Evolutionary conservation across 2,113 vertebrate species (phyloP).

Genomic region (Eublepharis macularius): DNA sequence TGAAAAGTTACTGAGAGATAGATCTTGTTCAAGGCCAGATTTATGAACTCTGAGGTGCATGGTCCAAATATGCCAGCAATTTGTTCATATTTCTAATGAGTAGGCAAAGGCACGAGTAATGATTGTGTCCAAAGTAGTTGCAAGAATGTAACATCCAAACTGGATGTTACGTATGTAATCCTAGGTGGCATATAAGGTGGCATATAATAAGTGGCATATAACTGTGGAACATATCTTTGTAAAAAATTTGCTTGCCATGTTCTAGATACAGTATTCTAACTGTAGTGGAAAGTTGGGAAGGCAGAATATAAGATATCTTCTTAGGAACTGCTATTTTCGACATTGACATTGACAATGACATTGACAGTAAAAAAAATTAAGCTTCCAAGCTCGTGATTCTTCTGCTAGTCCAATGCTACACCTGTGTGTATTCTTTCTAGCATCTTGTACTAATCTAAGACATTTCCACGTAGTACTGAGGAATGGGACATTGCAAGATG

Average conservation of each 20-base stretch:
- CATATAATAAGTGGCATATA: background rate
- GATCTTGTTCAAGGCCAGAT: background rate
- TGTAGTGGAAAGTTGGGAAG: background rate
- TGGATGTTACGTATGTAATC: background rate
- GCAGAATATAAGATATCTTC: background rate
- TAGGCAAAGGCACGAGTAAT: background rate
- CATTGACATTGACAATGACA: background rate
- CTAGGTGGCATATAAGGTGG: too few species aligned
- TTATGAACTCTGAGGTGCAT: background rate
- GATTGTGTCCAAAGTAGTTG: background rate
- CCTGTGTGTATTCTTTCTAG: background rate
- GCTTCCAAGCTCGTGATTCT: slow-evolving; percentile 11
- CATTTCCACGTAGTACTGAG: background rate
- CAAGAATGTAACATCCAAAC: background rate
- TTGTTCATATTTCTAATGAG: background rate
- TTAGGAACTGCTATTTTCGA: slow-evolving; percentile 1
- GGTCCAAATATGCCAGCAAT: background rate
- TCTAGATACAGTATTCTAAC: background rate
- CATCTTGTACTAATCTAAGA: background rate
- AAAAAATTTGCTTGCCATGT: background rate
- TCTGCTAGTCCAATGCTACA: background rate
- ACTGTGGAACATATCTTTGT: background rate
- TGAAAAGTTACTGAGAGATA: background rate
- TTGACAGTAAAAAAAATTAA: background rate
- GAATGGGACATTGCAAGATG: background rate